These are phyloP conservation scores for Choloepus didactylus DNA, from an alignment of 2,797 vertebrate genomes.

Conservation along the genomic window DNA sequence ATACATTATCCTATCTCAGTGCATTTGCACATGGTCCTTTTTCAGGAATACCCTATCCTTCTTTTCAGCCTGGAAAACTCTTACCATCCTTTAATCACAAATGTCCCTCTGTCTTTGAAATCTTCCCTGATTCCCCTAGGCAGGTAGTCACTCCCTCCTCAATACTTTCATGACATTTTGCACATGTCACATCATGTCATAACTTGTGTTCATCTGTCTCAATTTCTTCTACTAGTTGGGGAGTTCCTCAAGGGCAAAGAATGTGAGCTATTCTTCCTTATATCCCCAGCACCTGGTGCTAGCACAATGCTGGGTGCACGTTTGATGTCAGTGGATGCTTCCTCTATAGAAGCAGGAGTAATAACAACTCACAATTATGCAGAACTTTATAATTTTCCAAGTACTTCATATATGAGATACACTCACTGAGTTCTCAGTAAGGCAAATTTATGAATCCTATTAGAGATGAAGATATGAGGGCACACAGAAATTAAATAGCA, in stretches of 20 bases:
- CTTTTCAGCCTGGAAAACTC: conserved; percentile 11
- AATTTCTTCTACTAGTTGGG: not conserved
- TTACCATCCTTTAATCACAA: not conserved
- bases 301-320: too few relatives aligned
- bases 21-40: not conserved
- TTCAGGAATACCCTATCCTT: not conserved
- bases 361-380: not conserved
- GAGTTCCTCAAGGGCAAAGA: not conserved
- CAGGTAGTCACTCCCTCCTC: not conserved
- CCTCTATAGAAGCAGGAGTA: not conserved
- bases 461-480: not conserved
- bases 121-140: not conserved
- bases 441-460: not conserved
- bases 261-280: not conserved
- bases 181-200: not conserved
- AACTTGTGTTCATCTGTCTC: conserved; percentile 11
- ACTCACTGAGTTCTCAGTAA: not conserved
- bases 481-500: not conserved
- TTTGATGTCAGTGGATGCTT: not conserved
- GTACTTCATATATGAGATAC: not conserved
- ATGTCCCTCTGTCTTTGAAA: not conserved
- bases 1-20: not conserved
- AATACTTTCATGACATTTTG: not conserved
- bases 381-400: not conserved
- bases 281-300: not conserved